A percentile compares a stretch with the other conserved stretches of the same genome.
These are phyloP conservation scores for Hartigia nigra DNA, from an alignment of 2,888 invertebrate species.

Conservation along the genomic window DNA sequence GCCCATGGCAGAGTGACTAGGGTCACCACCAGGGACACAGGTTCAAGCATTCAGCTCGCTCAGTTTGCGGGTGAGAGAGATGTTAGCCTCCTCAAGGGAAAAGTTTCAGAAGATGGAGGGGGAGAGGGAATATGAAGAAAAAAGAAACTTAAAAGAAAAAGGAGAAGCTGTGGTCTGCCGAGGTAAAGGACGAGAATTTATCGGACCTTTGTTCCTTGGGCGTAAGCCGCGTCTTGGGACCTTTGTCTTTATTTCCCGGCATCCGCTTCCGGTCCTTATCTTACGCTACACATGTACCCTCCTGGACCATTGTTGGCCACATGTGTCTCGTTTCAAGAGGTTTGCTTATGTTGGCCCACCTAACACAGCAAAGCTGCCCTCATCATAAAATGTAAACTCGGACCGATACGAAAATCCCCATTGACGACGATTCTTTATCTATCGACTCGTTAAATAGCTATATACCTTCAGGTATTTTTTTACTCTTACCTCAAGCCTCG, in stretches of 20 bases:
- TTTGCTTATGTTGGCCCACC: constrained; percentile 52
- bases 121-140: background rate
- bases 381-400: background rate
- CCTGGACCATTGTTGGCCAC: constrained; percentile 50
- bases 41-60: too few species aligned
- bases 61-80: too few species aligned
- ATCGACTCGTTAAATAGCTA: background rate
- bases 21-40: too few species aligned
- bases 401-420: background rate
- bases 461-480: background rate
- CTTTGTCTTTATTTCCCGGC: constrained; percentile 47
- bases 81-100: too few species aligned
- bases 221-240: constrained; percentile 27
- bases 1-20: too few species aligned
- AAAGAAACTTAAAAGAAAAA: background rate
- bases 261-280: constrained; percentile 61
- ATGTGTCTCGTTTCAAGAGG: constrained; percentile 47
- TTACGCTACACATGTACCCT: constrained; percentile 49
- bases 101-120: too few species aligned
- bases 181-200: constrained; percentile 25
- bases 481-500: background rate
- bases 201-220: constrained; percentile 26
- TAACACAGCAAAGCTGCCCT: constrained; percentile 38
- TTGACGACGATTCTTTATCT: background rate
- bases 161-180: background rate